Evolutionary conservation across 2,797 vertebrate species (phyloP), one percentile per base, ranked within the genome.

Genomic region (Chanos chanos): DNA sequence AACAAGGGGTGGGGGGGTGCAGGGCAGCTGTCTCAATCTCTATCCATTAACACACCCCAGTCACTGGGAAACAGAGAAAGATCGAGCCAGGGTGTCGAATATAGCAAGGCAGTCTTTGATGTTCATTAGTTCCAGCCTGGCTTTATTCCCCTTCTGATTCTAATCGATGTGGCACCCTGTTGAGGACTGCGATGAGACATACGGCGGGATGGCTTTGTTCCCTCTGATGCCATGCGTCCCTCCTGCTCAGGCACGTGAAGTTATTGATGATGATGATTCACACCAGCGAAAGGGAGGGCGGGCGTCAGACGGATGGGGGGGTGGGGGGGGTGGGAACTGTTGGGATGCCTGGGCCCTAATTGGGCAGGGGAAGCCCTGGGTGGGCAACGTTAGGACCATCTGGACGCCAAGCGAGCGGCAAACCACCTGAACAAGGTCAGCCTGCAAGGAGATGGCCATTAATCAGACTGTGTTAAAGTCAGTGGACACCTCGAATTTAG

Each of bases 401-500:
- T 87, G 86, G 78, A 73, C 55, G 62, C 57, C 3, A 55, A 66
- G 47, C 15, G 48, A 69, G 58, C 47, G 21, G 57, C 39, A 50
- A 71, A 70, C 66, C 77, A 83, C 79, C 73, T 79, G 76, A 68
- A 57, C 82, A 86, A 85, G 83, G 83, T 83, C 77, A 81, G 39
- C 36, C 28, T 62, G 61, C 51, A 73, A 70, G 66, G 68, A 77
- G 68, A 58, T 31, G 58, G 75, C 75, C 79, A 83, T 88, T 84
- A 81, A 85, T 88, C 81, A 84, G 72, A 53, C 72, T 73, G 71
- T 76, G 76, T 73, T 78, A 72, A 68, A 63, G 57, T 39, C 56
- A 31, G 55, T 64, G 51, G 62, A 44, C 22, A 57, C 39, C 33
- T 65, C 28, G 44, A n/a, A 50, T 43, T 12, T 58, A 61, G 57